phyloP scores from a whole-genome alignment of 2,113 vertebrate species.

The Nymphicus hollandicus region DNA sequence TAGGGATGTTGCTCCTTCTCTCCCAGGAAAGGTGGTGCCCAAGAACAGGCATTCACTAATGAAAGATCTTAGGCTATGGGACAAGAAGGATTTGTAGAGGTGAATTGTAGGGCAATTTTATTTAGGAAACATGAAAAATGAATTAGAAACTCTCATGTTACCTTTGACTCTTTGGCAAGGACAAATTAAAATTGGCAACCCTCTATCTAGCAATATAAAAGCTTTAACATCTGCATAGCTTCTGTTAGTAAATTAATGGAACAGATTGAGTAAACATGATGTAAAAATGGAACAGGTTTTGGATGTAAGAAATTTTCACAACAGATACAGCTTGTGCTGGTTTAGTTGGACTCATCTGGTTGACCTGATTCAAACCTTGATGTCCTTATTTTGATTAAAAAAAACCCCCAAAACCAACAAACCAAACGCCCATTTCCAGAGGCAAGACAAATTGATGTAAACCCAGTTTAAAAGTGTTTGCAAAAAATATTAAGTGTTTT shows the following conservation, averaged over 20 bases:
- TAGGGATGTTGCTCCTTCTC: background rate
- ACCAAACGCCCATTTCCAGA: background rate
- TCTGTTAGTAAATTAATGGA: slow-evolving; percentile 23
- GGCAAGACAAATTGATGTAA: background rate
- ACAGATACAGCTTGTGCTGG: background rate
- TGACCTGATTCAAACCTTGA: background rate
- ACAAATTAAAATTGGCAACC: background rate
- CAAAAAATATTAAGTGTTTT: background rate
- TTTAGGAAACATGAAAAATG: background rate
- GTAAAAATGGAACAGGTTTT: background rate
- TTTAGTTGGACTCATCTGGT: background rate
- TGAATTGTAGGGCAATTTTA: background rate
- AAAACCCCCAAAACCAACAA: background rate
- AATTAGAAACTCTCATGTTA: background rate
- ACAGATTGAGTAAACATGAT: background rate
- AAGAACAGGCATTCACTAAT: background rate
- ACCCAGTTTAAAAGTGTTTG: background rate
- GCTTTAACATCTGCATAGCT: background rate
- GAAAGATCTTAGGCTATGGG: background rate
- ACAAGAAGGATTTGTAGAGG: background rate
- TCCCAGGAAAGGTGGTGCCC: background rate
- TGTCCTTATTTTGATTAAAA: background rate
- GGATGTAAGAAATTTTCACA: background rate
- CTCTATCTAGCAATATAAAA: slow-evolving; percentile 6
- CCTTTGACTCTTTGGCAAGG: slow-evolving; percentile 11